Percentiles rank a stretch among this genome's conserved stretches.
phyloP scores from a whole-genome alignment of 2,797 vertebrate species.

The Anolis apletophallus region DNA sequence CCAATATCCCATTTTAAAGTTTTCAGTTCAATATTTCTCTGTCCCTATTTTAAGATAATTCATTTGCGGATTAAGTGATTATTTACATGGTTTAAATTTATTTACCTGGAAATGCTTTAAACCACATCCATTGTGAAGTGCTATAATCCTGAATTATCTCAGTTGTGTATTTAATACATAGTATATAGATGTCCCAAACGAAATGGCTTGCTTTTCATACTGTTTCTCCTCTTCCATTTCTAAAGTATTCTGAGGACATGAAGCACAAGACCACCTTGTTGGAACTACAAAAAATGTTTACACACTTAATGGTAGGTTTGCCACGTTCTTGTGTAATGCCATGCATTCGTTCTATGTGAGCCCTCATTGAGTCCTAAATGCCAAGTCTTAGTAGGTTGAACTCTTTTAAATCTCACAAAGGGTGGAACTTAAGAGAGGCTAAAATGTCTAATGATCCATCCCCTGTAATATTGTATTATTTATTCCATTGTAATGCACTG shows the following conservation, averaged over 20 bases:
- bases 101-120: background rate
- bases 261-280: constrained; percentile 98
- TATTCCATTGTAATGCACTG: no score
- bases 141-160: constrained; percentile 19
- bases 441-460: no score
- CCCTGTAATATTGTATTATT: no score
- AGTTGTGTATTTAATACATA: background rate
- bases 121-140: background rate
- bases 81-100: background rate
- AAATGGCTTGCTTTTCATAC: background rate
- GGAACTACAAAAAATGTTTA: constrained; percentile 99
- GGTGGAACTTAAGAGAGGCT: background rate
- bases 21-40: background rate
- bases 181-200: background rate
- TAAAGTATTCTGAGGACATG: constrained; percentile 95
- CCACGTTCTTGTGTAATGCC: constrained; percentile 11
- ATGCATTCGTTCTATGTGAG: constrained; percentile 1
- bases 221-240: background rate
- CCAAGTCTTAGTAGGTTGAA: background rate
- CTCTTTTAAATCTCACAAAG: background rate
- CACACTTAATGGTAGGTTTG: constrained; percentile 93
- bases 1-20: background rate
- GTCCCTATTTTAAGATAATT: background rate
- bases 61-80: background rate
- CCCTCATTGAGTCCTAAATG: background rate